Percentiles rank a stretch among this genome's conserved stretches.
Conservation (phyloP, 2,113 vertebrate species). For the Thunnus thynnus region DNA sequence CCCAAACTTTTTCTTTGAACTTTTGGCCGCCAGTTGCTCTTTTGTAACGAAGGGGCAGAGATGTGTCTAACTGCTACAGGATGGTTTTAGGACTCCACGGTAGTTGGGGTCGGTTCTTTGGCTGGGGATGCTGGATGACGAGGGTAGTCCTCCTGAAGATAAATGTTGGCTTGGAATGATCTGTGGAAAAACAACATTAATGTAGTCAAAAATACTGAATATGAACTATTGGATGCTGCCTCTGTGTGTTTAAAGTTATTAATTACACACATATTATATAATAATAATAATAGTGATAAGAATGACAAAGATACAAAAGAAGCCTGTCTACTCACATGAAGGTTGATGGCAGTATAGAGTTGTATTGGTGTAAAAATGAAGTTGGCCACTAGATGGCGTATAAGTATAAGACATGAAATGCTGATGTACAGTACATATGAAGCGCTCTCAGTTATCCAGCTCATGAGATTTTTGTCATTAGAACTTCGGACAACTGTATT, state of each 20-base stretch:
- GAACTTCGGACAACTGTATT: not conserved
- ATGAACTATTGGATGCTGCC: not conserved
- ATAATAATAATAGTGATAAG: too few species aligned
- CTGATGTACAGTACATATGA: not conserved
- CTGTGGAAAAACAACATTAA: constrained; percentile 41
- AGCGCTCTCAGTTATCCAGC: not conserved
- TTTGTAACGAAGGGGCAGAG: not conserved
- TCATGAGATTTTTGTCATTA: not conserved
- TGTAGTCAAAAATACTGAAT: not conserved
- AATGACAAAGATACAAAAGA: not conserved
- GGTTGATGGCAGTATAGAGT: not conserved
- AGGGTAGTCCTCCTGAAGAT: constrained; percentile 34
- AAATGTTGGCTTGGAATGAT: constrained; percentile 57
- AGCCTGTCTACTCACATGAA: not conserved
- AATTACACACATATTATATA: too few species aligned
- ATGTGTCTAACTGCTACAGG: constrained; percentile 25
- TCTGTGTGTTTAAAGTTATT: not conserved
- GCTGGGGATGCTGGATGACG: constrained; percentile 38
- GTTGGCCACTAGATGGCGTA: constrained; percentile 68
- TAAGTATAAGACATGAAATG: constrained; percentile 2
- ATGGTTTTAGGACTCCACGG: constrained; percentile 7
- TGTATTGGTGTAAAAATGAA: constrained; percentile 7
- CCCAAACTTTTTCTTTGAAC: not conserved
- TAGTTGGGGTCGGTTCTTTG: constrained; percentile 44
- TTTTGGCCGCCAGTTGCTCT: constrained; percentile 20